Conservation (phyloP, 2,888 invertebrate species). For the Sacculina carcini region DNA sequence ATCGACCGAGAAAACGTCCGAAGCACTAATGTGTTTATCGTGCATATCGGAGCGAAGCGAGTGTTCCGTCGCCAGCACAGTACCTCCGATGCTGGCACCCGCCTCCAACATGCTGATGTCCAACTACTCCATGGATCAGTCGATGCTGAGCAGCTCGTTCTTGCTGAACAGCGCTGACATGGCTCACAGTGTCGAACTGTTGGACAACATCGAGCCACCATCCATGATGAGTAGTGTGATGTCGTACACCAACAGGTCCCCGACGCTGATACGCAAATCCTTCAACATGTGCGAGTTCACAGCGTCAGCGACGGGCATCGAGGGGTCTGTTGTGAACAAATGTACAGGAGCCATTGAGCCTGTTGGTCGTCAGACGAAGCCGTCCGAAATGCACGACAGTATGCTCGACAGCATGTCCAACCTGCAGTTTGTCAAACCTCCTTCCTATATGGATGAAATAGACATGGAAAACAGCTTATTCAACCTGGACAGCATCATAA, state of each 20-base stretch:
- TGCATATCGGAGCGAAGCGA: too few relatives aligned
- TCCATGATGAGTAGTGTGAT: background rate
- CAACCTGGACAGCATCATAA: constrained; percentile 55
- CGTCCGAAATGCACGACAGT: constrained; percentile 15
- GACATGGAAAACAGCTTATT: constrained; percentile 60
- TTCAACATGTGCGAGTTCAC: background rate
- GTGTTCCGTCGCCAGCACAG: too few relatives aligned
- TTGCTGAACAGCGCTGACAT: background rate
- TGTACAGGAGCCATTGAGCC: constrained; percentile 13
- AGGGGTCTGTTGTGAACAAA: constrained; percentile 39
- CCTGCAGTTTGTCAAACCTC: constrained; percentile 54
- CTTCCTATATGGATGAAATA: constrained; percentile 42
- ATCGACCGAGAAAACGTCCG: too few relatives aligned
- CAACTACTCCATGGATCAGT: too few relatives aligned
- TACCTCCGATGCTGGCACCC: too few relatives aligned
- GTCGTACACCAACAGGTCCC: background rate
- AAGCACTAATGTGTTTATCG: too few relatives aligned
- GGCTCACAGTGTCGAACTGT: background rate
- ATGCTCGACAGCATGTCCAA: constrained; percentile 29
- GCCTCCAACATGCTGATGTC: too few relatives aligned
- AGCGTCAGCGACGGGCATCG: constrained; percentile 38
- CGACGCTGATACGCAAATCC: background rate
- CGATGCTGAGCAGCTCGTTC: too few relatives aligned
- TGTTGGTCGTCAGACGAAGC: constrained; percentile 6
- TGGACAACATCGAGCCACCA: constrained; percentile 4